Percentiles rank a stretch among this genome's conserved stretches.
Conservation (phyloP, 2,888 invertebrate species). For the Isoperla grammatica region DNA sequence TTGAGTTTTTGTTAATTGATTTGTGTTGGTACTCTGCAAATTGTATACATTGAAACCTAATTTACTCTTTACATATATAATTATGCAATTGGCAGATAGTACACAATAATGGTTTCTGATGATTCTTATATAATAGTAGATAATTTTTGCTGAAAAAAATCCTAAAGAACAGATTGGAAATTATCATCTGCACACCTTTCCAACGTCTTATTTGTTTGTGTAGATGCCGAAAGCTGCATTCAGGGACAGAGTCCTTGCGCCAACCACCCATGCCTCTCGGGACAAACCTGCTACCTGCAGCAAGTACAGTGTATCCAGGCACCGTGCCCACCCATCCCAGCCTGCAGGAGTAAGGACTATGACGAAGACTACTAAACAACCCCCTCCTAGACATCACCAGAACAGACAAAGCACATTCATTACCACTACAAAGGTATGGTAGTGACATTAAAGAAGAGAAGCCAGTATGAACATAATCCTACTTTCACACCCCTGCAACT, state of each 20-base stretch:
- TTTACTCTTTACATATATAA: not conserved
- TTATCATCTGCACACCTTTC: too few species aligned
- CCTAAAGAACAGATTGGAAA: too few species aligned
- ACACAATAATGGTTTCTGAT: not conserved
- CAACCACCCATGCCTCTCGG: conserved; percentile 31
- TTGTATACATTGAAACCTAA: not conserved
- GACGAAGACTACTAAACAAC: conserved; percentile 23
- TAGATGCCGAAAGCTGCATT: conserved; percentile 21
- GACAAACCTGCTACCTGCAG: conserved; percentile 32
- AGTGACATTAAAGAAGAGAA: too few species aligned
- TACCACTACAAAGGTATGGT: too few species aligned
- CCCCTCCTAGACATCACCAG: too few species aligned
- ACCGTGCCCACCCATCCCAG: conserved; percentile 33
- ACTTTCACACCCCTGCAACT: too few species aligned
- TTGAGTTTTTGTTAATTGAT: too few species aligned
- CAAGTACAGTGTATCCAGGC: conserved; percentile 31
- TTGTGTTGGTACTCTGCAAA: not conserved
- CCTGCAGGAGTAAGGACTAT: conserved; percentile 34
- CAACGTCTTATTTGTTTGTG: too few species aligned
- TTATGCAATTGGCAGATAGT: not conserved
- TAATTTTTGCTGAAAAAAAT: too few species aligned
- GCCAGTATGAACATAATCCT: too few species aligned
- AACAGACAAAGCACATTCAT: too few species aligned
- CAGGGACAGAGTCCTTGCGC: conserved; percentile 30
- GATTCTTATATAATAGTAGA: not conserved